Evolutionary conservation across 1,140 invertebrate genomes (phyloP), one percentile per base, ranked within the genome.

Genomic region (Hestina assimilis): DNA sequence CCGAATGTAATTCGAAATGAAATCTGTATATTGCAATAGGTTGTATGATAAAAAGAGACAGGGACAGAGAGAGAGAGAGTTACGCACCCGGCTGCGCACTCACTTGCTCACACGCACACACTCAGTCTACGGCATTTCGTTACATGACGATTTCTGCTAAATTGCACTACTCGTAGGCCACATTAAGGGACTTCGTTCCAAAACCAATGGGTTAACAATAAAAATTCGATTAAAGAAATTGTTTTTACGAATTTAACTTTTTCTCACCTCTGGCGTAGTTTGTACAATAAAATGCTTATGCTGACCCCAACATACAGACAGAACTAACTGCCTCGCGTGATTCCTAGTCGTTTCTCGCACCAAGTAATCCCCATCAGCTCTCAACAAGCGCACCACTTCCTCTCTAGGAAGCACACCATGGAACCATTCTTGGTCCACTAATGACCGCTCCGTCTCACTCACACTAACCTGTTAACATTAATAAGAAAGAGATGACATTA

Each of bases 271-370:
- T 8, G 93, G 91, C 7, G 96, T 97, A 14, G 95, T 97, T 90
- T 99, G 97, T 46, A 99, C 97, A 64, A 99, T 99, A 78, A 99
- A 99, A 90, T 99, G 98, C 83, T 98, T 97, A 72, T 97, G 96
- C 4, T 95, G 95, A 52, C 96, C 95, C 97, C 97, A 99, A 78
- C 94, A 96, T 0, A 98, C 97, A 7, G 97, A 98, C 15, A 99
- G 81, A 40, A 99, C 98, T 57, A 97, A 96, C 91, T 97, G 95
- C 74, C 96, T 92, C 80, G 98, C 95, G 80, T 97, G 94, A 81
- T 96, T 98, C 83, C 94, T 92, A n/a, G 94, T 96, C 29, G 97
- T 98, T 90, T 98, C 96, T 15, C 97, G 91, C 20, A 99, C 97
- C 41, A 99, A 90, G 86, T 97, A 99, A 79, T 99, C 97, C 0